Evolutionary conservation across 2,797 vertebrate species (phyloP).

Genomic region (Ispidina lecontei): DNA sequence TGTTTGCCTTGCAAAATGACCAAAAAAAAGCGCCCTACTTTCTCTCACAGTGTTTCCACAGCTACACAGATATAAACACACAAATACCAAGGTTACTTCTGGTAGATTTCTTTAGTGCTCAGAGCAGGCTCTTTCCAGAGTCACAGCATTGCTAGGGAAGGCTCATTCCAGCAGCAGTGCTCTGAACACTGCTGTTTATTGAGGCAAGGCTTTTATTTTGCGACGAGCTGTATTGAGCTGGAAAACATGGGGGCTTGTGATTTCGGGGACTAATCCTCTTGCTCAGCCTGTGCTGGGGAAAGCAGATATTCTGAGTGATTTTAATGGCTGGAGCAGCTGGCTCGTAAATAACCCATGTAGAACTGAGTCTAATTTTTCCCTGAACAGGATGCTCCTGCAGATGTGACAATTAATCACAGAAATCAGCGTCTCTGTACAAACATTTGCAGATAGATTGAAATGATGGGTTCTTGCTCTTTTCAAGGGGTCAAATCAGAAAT

Average conservation of each 20-base stretch:
- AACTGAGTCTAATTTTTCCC: constrained; percentile 47
- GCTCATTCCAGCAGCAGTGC: constrained; percentile 27
- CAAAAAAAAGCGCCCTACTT: not conserved
- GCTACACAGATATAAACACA: constrained; percentile 36
- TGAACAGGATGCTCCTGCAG: constrained; percentile 53
- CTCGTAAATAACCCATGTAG: constrained; percentile 66
- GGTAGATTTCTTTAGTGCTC: constrained; percentile 21
- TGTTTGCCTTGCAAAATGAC: constrained; percentile 4
- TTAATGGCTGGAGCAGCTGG: constrained; percentile 75
- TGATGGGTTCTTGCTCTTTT: not conserved
- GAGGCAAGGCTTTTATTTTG: not conserved
- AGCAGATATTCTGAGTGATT: constrained; percentile 30
- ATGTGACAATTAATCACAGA: constrained; percentile 69
- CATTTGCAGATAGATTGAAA: constrained; percentile 33
- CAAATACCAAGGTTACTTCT: constrained; percentile 60
- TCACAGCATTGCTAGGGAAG: not conserved
- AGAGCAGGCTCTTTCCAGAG: constrained; percentile 34
- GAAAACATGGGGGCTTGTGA: constrained; percentile 13
- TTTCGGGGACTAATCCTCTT: constrained; percentile 40
- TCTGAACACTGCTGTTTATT: constrained; percentile 10
- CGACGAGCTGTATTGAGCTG: constrained; percentile 6
- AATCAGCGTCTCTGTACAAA: constrained; percentile 27
- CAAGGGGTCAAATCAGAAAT: not conserved
- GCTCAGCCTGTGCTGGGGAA: constrained; percentile 25
- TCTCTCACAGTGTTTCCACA: constrained; percentile 42